phyloP scores from a whole-genome alignment of 2,797 vertebrate species.

The Sebastolobus alascanus region DNA sequence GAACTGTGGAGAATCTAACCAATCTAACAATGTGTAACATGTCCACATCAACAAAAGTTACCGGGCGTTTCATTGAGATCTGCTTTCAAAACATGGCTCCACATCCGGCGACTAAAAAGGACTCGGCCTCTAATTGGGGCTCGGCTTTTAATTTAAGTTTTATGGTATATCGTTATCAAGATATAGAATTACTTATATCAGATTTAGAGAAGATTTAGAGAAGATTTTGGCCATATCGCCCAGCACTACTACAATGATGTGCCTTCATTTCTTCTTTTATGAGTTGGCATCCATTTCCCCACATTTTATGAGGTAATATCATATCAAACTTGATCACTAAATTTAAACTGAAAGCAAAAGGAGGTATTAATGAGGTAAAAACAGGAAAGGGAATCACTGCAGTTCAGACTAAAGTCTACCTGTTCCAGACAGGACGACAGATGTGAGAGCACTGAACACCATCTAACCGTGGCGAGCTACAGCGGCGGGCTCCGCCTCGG shows the following conservation, averaged over 20 bases:
- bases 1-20: no score
- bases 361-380: background rate
- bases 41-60: no score
- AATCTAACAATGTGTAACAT: no score
- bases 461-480: constrained; percentile 6
- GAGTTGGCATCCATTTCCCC: constrained; percentile 15
- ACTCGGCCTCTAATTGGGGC: no score
- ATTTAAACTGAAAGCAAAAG: constrained; percentile 14
- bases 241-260: background rate
- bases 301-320: constrained; percentile 6
- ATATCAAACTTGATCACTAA: background rate
- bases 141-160: no score
- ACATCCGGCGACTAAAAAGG: no score
- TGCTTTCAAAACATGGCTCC: no score
- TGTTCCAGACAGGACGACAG: constrained; percentile 1
- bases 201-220: no score
- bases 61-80: no score
- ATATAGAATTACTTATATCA: no score
- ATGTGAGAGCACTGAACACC: constrained; percentile 20
- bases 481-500: constrained; percentile 13
- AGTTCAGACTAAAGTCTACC: background rate
- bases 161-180: no score
- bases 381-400: background rate
- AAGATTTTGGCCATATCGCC: no score
- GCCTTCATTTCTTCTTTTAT: background rate